phyloP scores from a whole-genome alignment of 2,797 vertebrate genomes.

The Bufotes viridis region DNA sequence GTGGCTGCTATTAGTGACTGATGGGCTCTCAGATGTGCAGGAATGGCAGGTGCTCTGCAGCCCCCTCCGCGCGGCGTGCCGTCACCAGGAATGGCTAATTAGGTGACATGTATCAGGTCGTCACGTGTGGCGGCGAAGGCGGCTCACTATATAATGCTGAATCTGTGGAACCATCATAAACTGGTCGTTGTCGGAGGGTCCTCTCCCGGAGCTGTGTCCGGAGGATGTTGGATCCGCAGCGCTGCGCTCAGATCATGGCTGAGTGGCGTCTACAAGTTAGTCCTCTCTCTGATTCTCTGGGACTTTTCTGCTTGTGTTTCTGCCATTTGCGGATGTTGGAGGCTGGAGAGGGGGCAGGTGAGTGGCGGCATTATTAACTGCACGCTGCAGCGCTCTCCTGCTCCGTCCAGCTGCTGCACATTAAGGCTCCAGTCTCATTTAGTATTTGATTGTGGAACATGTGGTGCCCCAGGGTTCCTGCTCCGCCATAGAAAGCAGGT shows the following conservation, averaged over 20 bases:
- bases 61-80: slow-evolving; percentile 46
- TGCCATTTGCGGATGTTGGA: background rate
- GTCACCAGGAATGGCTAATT: slow-evolving; percentile 69
- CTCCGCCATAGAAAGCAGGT: no score
- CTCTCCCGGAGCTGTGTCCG: slow-evolving; percentile 73
- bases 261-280: slow-evolving; percentile 78
- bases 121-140: slow-evolving; percentile 63
- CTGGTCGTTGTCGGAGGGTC: background rate
- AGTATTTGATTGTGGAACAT: background rate
- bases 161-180: background rate
- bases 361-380: background rate
- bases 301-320: background rate
- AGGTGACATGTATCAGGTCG: slow-evolving; percentile 56
- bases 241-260: slow-evolving; percentile 72
- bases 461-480: no score
- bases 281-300: slow-evolving; percentile 62
- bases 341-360: background rate
- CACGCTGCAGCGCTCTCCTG: background rate
- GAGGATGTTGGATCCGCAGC: slow-evolving; percentile 71
- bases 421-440: background rate
- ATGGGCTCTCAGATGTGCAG: slow-evolving; percentile 79
- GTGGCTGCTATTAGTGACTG: slow-evolving; percentile 80
- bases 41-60: slow-evolving; percentile 65
- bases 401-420: background rate
- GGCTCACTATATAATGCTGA: slow-evolving; percentile 40